phyloP scores from a whole-genome alignment of 2,888 invertebrate genomes.

The Tetragonisca angustula region DNA sequence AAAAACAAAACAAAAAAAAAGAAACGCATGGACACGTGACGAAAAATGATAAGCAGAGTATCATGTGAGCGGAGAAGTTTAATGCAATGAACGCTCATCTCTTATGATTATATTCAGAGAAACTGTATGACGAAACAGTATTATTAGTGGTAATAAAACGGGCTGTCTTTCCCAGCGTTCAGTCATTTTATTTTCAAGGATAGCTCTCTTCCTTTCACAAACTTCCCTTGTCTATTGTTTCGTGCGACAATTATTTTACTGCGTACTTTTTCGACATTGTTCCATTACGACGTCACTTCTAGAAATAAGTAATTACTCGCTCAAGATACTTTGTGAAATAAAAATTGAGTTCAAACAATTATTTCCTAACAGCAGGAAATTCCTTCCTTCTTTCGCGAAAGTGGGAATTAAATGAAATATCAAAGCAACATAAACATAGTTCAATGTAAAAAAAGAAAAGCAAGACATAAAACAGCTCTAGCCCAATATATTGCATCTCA shows the following conservation, averaged over 20 bases:
- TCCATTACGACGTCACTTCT: neutral
- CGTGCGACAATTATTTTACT: neutral
- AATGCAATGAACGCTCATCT: slow-evolving; percentile 12
- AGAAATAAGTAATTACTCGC: neutral
- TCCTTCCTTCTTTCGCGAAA: neutral
- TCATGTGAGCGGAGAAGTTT: slow-evolving; percentile 2
- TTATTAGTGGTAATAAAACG: slow-evolving; percentile 6
- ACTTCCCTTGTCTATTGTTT: slow-evolving; percentile 20
- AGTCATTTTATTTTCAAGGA: slow-evolving; percentile 22
- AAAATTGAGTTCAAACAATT: neutral
- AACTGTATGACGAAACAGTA: slow-evolving; percentile 11
- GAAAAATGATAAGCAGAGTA: slow-evolving; percentile 27
- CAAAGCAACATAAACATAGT: neutral
- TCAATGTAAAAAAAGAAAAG: neutral
- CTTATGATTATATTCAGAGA: slow-evolving; percentile 13
- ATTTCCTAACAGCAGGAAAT: neutral
- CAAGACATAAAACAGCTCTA: slow-evolving; percentile 1
- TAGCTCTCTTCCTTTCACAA: slow-evolving; percentile 15
- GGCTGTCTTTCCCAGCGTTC: slow-evolving; percentile 20
- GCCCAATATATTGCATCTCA: neutral
- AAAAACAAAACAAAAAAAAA: no score
- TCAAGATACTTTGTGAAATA: neutral
- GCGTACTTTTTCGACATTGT: neutral
- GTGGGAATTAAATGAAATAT: neutral
- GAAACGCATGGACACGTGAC: slow-evolving; percentile 9